Evolutionary conservation across 2,113 vertebrate genomes (phyloP).

Genomic region (Microcebus murinus): DNA sequence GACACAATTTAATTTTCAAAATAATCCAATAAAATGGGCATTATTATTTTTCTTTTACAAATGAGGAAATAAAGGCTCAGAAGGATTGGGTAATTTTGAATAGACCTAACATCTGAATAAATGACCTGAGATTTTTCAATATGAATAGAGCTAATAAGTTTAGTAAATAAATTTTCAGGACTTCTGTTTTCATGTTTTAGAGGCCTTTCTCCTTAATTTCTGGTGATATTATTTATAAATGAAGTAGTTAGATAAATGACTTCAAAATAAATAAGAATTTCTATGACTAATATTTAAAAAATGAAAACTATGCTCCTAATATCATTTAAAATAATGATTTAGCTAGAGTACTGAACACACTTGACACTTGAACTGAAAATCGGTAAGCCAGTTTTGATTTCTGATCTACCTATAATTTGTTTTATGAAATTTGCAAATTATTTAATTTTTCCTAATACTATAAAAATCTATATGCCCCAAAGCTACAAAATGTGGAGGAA

Average conservation of each 20-base stretch:
- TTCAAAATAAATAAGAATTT: slow-evolving; percentile 21
- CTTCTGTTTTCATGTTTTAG: not conserved
- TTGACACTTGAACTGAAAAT: not conserved
- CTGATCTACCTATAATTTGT: not conserved
- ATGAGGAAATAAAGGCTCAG: slow-evolving; percentile 27
- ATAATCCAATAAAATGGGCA: not conserved
- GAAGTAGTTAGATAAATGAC: not conserved
- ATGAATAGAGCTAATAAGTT: not conserved
- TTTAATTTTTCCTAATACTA: not conserved
- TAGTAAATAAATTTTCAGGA: not conserved
- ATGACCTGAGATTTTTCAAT: not conserved
- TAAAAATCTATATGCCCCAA: too few species aligned
- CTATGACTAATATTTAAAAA: not conserved
- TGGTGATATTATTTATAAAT: not conserved
- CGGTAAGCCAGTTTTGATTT: not conserved
- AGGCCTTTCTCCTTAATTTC: not conserved
- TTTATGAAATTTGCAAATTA: not conserved
- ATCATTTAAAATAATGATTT: not conserved
- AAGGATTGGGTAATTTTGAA: not conserved
- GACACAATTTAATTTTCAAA: slow-evolving; percentile 24
- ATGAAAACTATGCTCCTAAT: not conserved
- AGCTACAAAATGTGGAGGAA: too few species aligned
- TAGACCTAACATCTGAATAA: not conserved
- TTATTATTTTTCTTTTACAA: slow-evolving; percentile 51
- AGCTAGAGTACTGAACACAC: not conserved